phyloP scores from a whole-genome alignment of 2,888 invertebrate species.

The Leucophenga maculata region DNA sequence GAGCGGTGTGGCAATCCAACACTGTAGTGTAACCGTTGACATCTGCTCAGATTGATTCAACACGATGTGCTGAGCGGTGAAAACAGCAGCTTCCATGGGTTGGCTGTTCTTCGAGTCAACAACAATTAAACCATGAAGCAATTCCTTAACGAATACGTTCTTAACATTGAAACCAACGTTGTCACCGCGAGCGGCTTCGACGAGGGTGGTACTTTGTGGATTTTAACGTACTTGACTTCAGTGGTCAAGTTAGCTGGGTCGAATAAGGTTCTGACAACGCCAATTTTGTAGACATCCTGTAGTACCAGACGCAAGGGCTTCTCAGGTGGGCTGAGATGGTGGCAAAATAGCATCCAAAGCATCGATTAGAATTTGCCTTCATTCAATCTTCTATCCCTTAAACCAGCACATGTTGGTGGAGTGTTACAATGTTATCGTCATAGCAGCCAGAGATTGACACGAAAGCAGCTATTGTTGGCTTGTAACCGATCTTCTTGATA shows the following conservation, averaged over 20 bases:
- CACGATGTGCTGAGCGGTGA: conserved; percentile 98
- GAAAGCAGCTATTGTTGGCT: conserved; percentile 96
- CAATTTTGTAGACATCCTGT: conserved; percentile 99
- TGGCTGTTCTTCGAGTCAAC: conserved; percentile 98
- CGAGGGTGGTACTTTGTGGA: conserved; percentile 98
- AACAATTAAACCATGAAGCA: conserved; percentile 98
- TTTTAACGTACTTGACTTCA: conserved; percentile 99
- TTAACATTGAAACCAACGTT: conserved; percentile 99
- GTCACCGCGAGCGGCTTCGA: conserved; percentile 97
- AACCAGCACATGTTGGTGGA: conserved; percentile 97
- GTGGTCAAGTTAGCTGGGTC: conserved; percentile 97
- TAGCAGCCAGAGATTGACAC: conserved; percentile 99
- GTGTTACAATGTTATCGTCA: conserved; percentile 99
- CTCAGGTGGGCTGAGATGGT: conserved; percentile 94
- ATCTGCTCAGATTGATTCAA: conserved; percentile 99
- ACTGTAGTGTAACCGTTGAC: conserved; percentile 99
- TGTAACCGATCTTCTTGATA: conserved; percentile 99
- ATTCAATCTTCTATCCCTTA: conserved; percentile 96
- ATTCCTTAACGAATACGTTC: conserved; percentile 99
- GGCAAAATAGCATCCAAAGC: conserved; percentile 97
- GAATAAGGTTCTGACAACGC: conserved; percentile 99
- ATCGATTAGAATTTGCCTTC: conserved; percentile 97
- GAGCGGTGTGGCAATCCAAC: conserved; percentile 99
- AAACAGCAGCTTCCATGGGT: conserved; percentile 93
- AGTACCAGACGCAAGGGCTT: conserved; percentile 98